Evolutionary conservation across 2,113 vertebrate genomes (phyloP).

Genomic region (Donacobius atricapilla): DNA sequence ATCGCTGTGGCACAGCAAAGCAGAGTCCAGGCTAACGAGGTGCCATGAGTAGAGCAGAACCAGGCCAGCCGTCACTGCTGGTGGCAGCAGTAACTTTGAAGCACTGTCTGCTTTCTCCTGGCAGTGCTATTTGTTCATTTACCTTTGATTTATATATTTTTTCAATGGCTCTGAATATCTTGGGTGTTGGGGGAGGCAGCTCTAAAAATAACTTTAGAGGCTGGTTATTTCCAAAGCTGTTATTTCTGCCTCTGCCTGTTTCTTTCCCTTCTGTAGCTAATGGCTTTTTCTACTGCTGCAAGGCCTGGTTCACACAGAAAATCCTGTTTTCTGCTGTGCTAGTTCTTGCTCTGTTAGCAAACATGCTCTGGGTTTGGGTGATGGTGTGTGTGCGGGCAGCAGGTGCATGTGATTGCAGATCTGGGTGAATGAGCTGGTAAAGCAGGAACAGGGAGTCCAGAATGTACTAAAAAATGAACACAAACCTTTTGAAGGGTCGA

Average conservation of each 20-base stretch:
- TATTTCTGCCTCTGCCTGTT: background rate
- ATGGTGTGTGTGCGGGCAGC: background rate
- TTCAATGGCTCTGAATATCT: background rate
- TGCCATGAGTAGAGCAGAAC: background rate
- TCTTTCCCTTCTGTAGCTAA: background rate
- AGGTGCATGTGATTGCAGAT: background rate
- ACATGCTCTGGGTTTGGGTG: background rate
- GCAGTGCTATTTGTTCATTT: background rate
- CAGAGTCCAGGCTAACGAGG: background rate
- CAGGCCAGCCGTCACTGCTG: background rate
- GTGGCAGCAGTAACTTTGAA: conserved; percentile 15
- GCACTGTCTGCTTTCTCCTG: background rate
- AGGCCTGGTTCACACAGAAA: background rate
- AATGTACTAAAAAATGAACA: background rate
- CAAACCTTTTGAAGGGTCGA: background rate
- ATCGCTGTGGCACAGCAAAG: background rate
- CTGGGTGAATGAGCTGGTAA: fast-evolving
- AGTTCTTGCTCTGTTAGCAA: background rate
- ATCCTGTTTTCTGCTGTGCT: background rate
- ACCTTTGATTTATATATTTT: conserved; percentile 5
- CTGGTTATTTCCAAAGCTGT: background rate
- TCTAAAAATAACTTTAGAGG: conserved; percentile 22
- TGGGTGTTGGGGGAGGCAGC: background rate
- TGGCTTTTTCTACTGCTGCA: background rate
- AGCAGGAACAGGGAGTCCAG: background rate